Evolutionary conservation across 2,113 vertebrate species (phyloP).

Genomic region (Melanotaenia duboulayi): DNA sequence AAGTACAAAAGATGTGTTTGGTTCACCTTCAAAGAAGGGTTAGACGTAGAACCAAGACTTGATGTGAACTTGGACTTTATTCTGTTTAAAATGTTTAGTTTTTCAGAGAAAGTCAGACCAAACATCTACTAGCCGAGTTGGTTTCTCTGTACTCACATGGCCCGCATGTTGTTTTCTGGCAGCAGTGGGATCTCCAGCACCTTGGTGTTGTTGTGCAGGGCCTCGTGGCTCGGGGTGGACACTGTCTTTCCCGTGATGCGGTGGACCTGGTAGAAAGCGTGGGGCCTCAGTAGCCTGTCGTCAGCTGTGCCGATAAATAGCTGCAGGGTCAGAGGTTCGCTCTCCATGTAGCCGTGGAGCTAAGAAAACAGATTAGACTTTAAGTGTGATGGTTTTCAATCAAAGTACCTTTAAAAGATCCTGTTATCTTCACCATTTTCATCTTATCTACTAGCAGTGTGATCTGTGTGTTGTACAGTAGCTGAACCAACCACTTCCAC

Average conservation of each 20-base stretch:
- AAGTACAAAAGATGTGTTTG: too few species aligned
- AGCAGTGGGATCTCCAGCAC: conserved; percentile 96
- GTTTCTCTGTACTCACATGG: conserved; percentile 84
- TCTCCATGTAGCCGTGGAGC: conserved; percentile 97
- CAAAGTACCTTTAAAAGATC: neutral
- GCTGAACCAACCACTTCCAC: too few species aligned
- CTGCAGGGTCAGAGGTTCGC: conserved; percentile 94
- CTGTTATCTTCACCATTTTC: conserved; percentile 29
- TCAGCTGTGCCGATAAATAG: conserved; percentile 98
- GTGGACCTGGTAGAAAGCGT: conserved; percentile 99
- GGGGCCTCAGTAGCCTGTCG: conserved; percentile 95
- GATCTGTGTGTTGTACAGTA: conserved; percentile 43
- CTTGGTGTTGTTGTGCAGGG: conserved; percentile 94
- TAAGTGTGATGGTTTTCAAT: neutral
- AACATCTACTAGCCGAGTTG: too few species aligned
- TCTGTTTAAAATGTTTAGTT: too few species aligned
- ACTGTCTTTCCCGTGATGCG: conserved; percentile 98
- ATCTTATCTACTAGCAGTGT: conserved; percentile 47
- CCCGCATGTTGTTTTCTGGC: conserved; percentile 96
- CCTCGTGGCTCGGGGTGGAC: conserved; percentile 96
- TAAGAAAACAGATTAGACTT: conserved; percentile 57
- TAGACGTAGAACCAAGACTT: too few species aligned
- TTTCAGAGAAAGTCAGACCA: too few species aligned
- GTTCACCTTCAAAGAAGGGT: too few species aligned
- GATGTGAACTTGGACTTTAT: too few species aligned